Base-by-base conservation (phyloP, 2,888 invertebrate genomes). In the Xestia c-nigrum region DNA sequence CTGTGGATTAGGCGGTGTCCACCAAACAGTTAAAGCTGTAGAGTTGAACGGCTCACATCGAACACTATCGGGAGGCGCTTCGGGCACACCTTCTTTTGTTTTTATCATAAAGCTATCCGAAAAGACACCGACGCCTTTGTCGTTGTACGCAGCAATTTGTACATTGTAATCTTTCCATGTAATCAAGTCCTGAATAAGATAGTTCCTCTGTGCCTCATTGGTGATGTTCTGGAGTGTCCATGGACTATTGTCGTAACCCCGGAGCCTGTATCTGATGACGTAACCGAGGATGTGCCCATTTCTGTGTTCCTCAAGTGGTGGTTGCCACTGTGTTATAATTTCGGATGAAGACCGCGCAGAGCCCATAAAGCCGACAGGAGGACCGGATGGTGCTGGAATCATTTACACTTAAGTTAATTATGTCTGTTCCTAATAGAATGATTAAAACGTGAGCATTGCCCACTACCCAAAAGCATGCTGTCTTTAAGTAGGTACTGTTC, bases 131-230 rank as follows among this genome's bases (percentile, higher is more conserved):
- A 99, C 98, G 0, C 99, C 99, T 96, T 99, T 99, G 88, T 99
- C 98, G 93, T 99, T 99, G 93, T 98, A 99, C 0, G 99, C 99
- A 0, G 99, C 99, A 78, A 99, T 99, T 96, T 99, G 99, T 0
- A 99, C 98, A 73, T 99, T 98, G 92, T 99, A 99, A 94, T 99
- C 99, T 93, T 99, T 99, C 99, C 99, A 99, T 0, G 99, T 99
- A 78, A 99, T 99, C 83, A 99, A 97, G 90, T 99, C 99, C 88
- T 98, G 96, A 73, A 99, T 98, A 3, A 99, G 97, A 91, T 98
- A 99, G 93, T 98, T 99, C 88, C 99, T 97, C 92, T 99, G 99
- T 0, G 98, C 98, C 92, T 99, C 99, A 93, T 99, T 99, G 0
- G 99, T 99, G 31, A 99, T 98, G 93, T 99, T 99, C 90, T 98